Evolutionary conservation across 1,140 invertebrate species (phyloP).

Genomic region (Sarcophaga peregrina): DNA sequence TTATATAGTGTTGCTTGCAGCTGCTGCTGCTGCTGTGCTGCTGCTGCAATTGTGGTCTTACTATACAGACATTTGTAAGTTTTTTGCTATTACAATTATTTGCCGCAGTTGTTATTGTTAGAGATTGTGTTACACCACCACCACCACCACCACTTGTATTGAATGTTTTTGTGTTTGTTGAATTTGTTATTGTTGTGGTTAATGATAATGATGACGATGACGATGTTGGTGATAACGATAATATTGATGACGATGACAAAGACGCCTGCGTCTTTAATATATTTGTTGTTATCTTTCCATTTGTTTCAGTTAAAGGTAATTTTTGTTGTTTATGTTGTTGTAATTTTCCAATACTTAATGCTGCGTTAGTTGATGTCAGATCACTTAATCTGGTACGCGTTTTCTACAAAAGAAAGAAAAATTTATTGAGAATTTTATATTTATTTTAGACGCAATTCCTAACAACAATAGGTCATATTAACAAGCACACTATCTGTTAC

Average conservation of each 20-base stretch:
- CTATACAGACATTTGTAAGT: constrained; percentile 60
- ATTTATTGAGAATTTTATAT: background rate
- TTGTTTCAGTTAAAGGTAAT: constrained; percentile 35
- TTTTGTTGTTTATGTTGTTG: constrained; percentile 39
- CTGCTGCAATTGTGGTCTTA: constrained; percentile 58
- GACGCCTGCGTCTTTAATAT: constrained; percentile 33
- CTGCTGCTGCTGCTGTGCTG: constrained; percentile 47
- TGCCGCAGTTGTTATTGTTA: constrained; percentile 46
- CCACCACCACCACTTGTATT: constrained; percentile 20
- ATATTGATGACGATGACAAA: background rate
- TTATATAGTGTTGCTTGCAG: constrained; percentile 40
- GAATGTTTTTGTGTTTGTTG: constrained; percentile 45
- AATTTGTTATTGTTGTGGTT: constrained; percentile 49
- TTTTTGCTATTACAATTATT: constrained; percentile 49
- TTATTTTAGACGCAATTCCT: too few species aligned
- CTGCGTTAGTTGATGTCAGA: constrained; percentile 1
- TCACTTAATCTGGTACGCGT: constrained; percentile 61
- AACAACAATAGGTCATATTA: too few species aligned
- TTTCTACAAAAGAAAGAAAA: constrained; percentile 53
- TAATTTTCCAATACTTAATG: constrained; percentile 24
- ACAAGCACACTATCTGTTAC: too few species aligned
- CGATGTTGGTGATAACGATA: background rate
- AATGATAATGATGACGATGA: background rate
- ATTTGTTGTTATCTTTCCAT: constrained; percentile 31
- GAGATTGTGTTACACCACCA: constrained; percentile 44